These are phyloP conservation scores for Lutjanus erythropterus DNA, from an alignment of 2,113 vertebrate genomes.

Conservation along the genomic window DNA sequence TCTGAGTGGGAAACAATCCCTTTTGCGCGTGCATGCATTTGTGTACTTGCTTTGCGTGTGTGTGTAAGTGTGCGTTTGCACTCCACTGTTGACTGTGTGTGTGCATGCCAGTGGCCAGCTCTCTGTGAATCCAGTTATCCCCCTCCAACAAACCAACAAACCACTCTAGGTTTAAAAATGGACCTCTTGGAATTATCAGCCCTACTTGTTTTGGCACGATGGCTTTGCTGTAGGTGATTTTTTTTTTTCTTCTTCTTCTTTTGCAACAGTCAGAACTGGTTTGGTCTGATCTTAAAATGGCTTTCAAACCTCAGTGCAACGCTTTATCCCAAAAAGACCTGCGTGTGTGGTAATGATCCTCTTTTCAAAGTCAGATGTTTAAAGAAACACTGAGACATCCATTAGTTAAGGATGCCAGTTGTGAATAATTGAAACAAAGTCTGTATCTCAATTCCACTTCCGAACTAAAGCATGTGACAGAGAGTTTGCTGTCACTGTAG, in stretches of 20 bases:
- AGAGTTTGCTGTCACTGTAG: constrained; percentile 35
- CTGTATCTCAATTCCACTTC: constrained; percentile 20
- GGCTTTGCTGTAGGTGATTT: constrained; percentile 81
- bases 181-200: constrained; percentile 85
- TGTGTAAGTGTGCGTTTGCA: constrained; percentile 27
- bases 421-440: constrained; percentile 20
- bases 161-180: constrained; percentile 83
- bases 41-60: constrained; percentile 6
- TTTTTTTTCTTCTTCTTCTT: constrained; percentile 40
- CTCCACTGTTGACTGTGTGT: constrained; percentile 41
- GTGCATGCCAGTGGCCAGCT: constrained; percentile 64
- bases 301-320: constrained; percentile 45
- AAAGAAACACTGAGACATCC: constrained; percentile 9
- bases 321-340: constrained; percentile 39
- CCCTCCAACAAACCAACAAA: constrained; percentile 79
- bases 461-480: constrained; percentile 41
- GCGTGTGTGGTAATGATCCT: constrained; percentile 18
- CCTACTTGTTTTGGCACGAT: constrained; percentile 88
- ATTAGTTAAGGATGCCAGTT: constrained; percentile 11
- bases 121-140: constrained; percentile 79
- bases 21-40: not conserved
- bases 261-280: constrained; percentile 74
- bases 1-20: constrained; percentile 21
- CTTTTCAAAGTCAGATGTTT: constrained; percentile 23
- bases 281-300: constrained; percentile 78